phyloP scores from a whole-genome alignment of 1,140 invertebrate genomes.

The Archegozetes longisetosus region DNA sequence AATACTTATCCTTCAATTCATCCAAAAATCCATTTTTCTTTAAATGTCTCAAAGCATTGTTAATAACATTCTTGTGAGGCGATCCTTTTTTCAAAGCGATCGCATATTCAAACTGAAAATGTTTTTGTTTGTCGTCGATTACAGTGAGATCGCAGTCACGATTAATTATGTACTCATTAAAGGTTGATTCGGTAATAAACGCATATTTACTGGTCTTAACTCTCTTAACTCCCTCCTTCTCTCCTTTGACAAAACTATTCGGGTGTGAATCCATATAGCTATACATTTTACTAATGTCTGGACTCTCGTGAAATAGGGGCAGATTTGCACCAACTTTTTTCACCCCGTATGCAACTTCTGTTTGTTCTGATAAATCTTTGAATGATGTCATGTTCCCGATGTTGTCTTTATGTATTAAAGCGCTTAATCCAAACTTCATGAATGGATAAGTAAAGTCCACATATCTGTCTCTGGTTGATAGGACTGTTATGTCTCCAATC shows the following conservation, averaged over 20 bases:
- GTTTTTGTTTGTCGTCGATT: slow-evolving; percentile 54
- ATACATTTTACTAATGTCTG: slow-evolving; percentile 43
- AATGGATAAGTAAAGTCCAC: slow-evolving; percentile 11
- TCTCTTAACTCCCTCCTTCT: slow-evolving; percentile 68
- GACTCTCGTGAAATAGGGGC: slow-evolving; percentile 33
- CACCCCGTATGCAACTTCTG: slow-evolving; percentile 2
- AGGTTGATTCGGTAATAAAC: slow-evolving; percentile 67
- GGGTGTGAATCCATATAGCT: slow-evolving; percentile 71
- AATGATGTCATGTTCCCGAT: background rate
- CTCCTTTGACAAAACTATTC: slow-evolving; percentile 56
- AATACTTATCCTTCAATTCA: slow-evolving; percentile 31
- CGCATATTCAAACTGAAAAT: slow-evolving; percentile 31
- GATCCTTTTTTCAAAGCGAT: slow-evolving; percentile 27
- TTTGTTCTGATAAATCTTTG: slow-evolving; percentile 14
- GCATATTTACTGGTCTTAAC: slow-evolving; percentile 52
- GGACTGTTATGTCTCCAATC: slow-evolving; percentile 10
- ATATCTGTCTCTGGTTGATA: slow-evolving; percentile 5
- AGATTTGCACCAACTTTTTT: slow-evolving; percentile 29
- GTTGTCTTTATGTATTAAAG: slow-evolving; percentile 2
- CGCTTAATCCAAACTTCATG: slow-evolving; percentile 1
- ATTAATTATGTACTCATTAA: slow-evolving; percentile 57
- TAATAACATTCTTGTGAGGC: slow-evolving; percentile 28
- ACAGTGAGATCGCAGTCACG: slow-evolving; percentile 54
- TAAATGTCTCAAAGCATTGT: slow-evolving; percentile 32
- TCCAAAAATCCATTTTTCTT: slow-evolving; percentile 32